Base-by-base conservation (phyloP, 1,140 invertebrate genomes). In the Pseudachorutes palmiensis region DNA sequence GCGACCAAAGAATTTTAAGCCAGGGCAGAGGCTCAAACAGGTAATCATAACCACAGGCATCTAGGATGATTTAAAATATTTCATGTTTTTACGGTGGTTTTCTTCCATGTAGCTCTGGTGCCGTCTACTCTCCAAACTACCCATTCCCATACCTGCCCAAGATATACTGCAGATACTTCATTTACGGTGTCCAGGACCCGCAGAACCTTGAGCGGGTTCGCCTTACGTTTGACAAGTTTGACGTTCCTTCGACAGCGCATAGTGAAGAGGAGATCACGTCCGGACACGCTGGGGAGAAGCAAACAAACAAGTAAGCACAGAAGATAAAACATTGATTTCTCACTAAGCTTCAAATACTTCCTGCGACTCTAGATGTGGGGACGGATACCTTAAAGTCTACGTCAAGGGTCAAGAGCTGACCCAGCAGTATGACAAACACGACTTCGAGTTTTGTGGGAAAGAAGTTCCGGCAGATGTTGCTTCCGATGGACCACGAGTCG, bases 1-100 rank as follows among this genome's bases (percentile, higher is more conserved):
- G 95, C 83, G 95, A 98, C 82, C 93, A 96, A 79, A 91, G 94
- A 80, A 94, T 98, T 76, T 84, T 97, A 74, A 94, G 91, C 80
- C 87, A 89, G 81, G 92, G 92, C 80, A 89, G 93, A 81, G 93
- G 91, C 45, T 55, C 36, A 12, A 45, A 45, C 19, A 45, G 36
- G 36, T 45, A 45, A 45, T 45, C 19, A n/a, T 45, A 45, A 12
- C 9, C 19, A 45, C 9, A 45, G 19, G 9, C 19, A 45, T 12
- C 36, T 45, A 45, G 9, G 36, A 19, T 45, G 19, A n/a, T n/a
- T n/a, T n/a, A 45, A 45, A 45, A 45, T 45, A 19, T 45, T 45
- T 45, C 36, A 45, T 45, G 19, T 12, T 45, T 45, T 45, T n/a
- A n/a, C n/a, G n/a, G n/a, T n/a, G n/a, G n/a, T n/a, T n/a, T n/a